These are phyloP conservation scores for Furcifer pardalis DNA, from an alignment of 2,797 vertebrate species.

Conservation along the genomic window DNA sequence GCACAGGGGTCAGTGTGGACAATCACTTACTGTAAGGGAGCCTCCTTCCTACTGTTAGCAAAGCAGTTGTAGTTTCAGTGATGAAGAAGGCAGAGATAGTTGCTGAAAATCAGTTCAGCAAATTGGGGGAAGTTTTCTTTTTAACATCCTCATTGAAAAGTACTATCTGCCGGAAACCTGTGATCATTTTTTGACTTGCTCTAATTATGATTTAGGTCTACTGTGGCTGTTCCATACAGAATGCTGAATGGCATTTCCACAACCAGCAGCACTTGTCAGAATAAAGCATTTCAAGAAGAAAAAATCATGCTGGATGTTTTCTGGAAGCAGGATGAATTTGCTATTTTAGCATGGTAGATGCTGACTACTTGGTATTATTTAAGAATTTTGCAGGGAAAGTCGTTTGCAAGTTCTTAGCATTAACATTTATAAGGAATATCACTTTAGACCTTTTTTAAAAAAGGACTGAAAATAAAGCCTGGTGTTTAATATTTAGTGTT, in stretches of 20 bases:
- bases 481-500: background rate
- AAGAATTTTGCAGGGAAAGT: background rate
- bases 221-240: background rate
- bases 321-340: background rate
- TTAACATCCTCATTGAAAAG: background rate
- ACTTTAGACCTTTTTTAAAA: background rate
- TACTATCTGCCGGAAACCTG: background rate
- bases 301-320: background rate
- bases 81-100: background rate
- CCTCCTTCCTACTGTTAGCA: too few species aligned
- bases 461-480: background rate
- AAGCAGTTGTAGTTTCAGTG: background rate
- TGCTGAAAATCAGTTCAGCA: background rate
- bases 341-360: background rate
- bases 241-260: background rate
- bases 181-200: background rate
- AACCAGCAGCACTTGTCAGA: background rate
- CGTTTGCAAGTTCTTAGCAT: background rate
- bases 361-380: background rate
- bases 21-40: too few species aligned
- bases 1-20: too few species aligned
- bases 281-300: background rate
- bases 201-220: background rate
- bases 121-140: background rate
- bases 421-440: background rate